A percentile compares a stretch with the other conserved stretches of the same genome.
Conservation (phyloP, 2,888 invertebrate species). For the Lithophane semibrunnea region DNA sequence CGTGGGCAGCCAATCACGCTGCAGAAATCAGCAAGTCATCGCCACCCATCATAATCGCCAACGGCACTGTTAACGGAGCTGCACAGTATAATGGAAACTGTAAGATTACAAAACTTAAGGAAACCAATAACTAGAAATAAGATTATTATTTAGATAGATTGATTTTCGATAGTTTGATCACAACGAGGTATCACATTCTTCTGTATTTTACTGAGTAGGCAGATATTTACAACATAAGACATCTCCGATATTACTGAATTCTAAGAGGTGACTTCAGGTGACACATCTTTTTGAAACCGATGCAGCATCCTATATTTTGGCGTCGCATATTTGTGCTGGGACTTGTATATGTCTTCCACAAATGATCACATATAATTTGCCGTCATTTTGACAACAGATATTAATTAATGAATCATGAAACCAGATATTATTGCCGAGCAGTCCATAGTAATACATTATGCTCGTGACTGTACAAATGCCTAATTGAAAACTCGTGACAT, state of each 20-base stretch:
- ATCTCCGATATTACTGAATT: background rate
- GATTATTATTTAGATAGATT: background rate
- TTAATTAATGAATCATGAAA: background rate
- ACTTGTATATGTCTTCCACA: background rate
- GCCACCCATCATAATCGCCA: constrained; percentile 69
- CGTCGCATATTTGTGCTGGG: background rate
- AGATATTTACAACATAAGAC: background rate
- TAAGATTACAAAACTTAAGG: constrained; percentile 65
- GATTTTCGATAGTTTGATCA: background rate
- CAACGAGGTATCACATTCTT: background rate
- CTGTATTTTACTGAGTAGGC: background rate
- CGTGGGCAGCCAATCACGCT: constrained; percentile 78
- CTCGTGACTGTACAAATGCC: background rate
- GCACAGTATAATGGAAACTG: constrained; percentile 77
- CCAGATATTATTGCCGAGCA: background rate
- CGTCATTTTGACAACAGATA: background rate
- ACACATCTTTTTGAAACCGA: background rate
- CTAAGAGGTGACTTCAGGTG: background rate
- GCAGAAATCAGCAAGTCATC: constrained; percentile 74
- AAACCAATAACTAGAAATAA: background rate
- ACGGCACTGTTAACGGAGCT: constrained; percentile 71
- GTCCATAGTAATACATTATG: background rate
- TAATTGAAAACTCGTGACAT: background rate
- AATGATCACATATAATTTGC: background rate
- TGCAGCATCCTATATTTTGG: background rate